A percentile compares a stretch with the other conserved stretches of the same genome.
These are phyloP conservation scores for Pseudomyrmex concolor DNA, from an alignment of 1,140 invertebrate genomes.

Conservation along the genomic window DNA sequence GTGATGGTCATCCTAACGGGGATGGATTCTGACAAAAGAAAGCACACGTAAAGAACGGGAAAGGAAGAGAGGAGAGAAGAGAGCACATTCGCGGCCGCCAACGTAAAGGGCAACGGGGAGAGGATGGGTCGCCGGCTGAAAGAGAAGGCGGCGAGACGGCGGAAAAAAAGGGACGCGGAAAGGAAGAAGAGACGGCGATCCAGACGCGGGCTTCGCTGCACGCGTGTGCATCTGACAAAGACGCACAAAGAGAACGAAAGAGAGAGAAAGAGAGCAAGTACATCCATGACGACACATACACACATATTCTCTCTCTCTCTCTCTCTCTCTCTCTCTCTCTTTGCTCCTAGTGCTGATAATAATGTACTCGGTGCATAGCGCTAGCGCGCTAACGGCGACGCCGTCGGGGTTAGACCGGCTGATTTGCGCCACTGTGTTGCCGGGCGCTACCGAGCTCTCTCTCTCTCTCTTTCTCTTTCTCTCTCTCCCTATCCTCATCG, in stretches of 20 bases:
- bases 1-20: conserved; percentile 46
- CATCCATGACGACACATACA: conserved; percentile 46
- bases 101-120: conserved; percentile 38
- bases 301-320: too few relatives aligned
- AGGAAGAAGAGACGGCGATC: conserved; percentile 37
- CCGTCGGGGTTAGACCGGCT: conserved; percentile 57
- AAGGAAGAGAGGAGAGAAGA: conserved; percentile 1
- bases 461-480: too few relatives aligned
- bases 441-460: not conserved
- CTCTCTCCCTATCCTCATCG: not conserved
- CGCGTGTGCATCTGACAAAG: conserved; percentile 34
- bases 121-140: conserved; percentile 15
- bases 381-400: conserved; percentile 32
- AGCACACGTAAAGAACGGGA: conserved; percentile 24
- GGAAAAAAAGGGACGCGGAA: conserved; percentile 45
- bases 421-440: conserved; percentile 62
- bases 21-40: conserved; percentile 15
- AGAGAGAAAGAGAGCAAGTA: conserved; percentile 40
- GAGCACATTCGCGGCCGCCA: conserved; percentile 35
- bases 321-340: not conserved
- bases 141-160: conserved; percentile 44
- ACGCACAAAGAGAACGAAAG: not conserved
- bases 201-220: not conserved
- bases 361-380: conserved; percentile 62
- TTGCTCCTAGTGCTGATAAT: conserved; percentile 54